These are phyloP conservation scores for Kobus ellipsiprymnus DNA, from an alignment of 2,113 vertebrate genomes.

Conservation along the genomic window DNA sequence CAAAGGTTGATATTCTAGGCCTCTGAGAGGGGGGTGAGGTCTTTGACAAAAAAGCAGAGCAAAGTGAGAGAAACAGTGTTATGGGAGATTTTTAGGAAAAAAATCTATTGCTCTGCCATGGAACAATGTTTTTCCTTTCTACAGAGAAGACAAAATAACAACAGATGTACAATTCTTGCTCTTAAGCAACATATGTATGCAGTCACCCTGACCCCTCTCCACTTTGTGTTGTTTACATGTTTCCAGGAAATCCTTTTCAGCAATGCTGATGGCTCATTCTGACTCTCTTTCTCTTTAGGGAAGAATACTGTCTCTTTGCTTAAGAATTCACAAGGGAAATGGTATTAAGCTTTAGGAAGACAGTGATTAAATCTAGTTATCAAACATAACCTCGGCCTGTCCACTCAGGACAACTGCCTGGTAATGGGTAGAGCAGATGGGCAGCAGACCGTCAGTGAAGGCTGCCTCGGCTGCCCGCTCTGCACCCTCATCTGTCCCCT, in stretches of 20 bases:
- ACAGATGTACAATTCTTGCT: background rate
- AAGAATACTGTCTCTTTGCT: background rate
- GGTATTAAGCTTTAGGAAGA: background rate
- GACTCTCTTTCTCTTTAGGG: background rate
- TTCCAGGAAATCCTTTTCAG: background rate
- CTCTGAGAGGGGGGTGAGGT: background rate
- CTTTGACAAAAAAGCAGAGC: background rate
- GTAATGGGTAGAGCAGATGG: background rate
- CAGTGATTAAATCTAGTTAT: background rate
- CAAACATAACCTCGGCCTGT: background rate
- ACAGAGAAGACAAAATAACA: background rate
- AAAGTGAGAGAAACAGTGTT: background rate
- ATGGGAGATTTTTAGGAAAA: background rate
- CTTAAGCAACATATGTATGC: background rate
- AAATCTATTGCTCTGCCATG: background rate
- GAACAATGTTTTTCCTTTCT: background rate
- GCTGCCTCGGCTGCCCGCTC: background rate
- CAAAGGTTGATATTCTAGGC: background rate
- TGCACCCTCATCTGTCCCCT: background rate
- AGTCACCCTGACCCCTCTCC: background rate
- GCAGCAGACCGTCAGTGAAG: rapidly evolving
- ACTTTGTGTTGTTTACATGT: background rate
- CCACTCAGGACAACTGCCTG: background rate
- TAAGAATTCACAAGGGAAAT: background rate
- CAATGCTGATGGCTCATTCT: background rate